Evolutionary conservation across 2,888 invertebrate genomes (phyloP), one percentile per base, ranked within the genome.

Genomic region (Eilema depressum): DNA sequence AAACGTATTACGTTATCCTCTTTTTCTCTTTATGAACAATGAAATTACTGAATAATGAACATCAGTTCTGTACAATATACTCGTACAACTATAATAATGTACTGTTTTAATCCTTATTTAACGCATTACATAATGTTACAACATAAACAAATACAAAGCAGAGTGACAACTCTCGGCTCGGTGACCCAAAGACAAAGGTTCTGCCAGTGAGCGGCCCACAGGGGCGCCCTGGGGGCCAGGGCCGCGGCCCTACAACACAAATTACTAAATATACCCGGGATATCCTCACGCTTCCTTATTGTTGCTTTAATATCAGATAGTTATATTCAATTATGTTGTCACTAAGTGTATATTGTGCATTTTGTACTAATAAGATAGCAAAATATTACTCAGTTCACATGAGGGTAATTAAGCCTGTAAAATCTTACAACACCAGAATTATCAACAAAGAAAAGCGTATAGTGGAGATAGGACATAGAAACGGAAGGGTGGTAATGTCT

Each of bases 241-340:
- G 1, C 12, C 12, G 41, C 4, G 41, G 0, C 41, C 41, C 20
- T 8, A n/a, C 53, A 53, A n/a, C 53, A 53, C 53, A 53, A 63
- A 37, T 33, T 41, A 41, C 37, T 63, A 25, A 63, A 37, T 33
- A n/a, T 41, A 2, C 37, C 10, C 37, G 10, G 25, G 20, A 25
- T 41, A 41, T 37, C 26, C 17, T 20, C 37, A 41, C 63, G 41
- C 63, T 37, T 17, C 25, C 37, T 23, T 25, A 37, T 37, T 63
- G 62, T 37, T 17, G 25, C 8, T 41, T 12, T 63, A 20, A 23
- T 37, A 17, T 20, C 62, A 3, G 33, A 63, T 63, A 25, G 7
- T 26, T 41, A 25, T 63, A 25, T 63, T 63, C 41, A n/a, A 63
- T 63, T 41, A 62, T 62, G 62, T 33, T 33, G 23, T 62, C 33